Percentiles rank a stretch among this genome's conserved stretches.
Conservation (phyloP, 2,888 invertebrate species). For the Euplagia quadripunctaria region DNA sequence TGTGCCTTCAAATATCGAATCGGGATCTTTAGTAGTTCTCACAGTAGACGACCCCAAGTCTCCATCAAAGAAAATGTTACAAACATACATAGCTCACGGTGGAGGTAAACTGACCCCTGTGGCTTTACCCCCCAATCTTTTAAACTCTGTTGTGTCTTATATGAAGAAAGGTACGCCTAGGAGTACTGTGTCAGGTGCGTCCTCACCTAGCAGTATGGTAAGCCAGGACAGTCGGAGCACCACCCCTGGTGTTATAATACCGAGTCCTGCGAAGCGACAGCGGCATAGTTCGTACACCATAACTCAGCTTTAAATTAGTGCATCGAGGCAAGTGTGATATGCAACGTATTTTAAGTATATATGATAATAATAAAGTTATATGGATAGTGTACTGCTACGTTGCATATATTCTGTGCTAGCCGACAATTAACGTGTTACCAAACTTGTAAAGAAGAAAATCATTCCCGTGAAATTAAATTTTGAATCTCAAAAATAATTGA, state of each 20-base stretch:
- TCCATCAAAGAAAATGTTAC: constrained; percentile 79
- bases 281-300: constrained; percentile 75
- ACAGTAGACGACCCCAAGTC: constrained; percentile 79
- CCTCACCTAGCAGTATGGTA: constrained; percentile 78
- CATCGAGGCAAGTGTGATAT: not conserved
- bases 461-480: not conserved
- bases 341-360: too few relatives aligned
- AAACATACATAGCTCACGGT: constrained; percentile 77
- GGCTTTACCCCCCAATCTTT: constrained; percentile 68
- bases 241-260: constrained; percentile 62
- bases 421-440: not conserved
- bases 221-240: constrained; percentile 64
- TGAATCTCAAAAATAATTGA: not conserved
- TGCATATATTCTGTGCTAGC: not conserved
- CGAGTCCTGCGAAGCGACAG: constrained; percentile 68
- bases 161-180: constrained; percentile 76
- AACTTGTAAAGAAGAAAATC: too few relatives aligned
- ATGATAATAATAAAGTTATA: not conserved
- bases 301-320: constrained; percentile 67
- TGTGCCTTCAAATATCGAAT: constrained; percentile 74
- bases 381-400: not conserved
- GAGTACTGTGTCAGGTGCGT: constrained; percentile 70
- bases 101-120: constrained; percentile 74
- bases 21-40: constrained; percentile 77
- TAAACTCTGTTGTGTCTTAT: constrained; percentile 77